A percentile compares a stretch with the other conserved stretches of the same genome.
These are phyloP conservation scores for Pilophorus perplexus DNA, from an alignment of 2,888 invertebrate species.

Conservation along the genomic window DNA sequence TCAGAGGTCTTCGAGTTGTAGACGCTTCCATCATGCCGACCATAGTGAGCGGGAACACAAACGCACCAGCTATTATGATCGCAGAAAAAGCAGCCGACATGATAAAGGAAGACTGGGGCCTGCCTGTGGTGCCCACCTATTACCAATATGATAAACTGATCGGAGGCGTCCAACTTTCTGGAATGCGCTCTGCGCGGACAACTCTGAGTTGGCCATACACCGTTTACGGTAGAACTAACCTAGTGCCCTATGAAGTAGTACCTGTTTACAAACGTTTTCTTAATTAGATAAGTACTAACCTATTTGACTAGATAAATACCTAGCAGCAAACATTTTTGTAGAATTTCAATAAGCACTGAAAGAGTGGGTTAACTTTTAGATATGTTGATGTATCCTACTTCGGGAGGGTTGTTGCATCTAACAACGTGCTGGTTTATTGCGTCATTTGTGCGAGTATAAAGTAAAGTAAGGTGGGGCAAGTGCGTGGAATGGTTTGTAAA, in stretches of 20 bases:
- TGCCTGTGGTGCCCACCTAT: constrained; percentile 1
- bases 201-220: neutral
- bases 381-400: no score
- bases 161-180: neutral
- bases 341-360: no score
- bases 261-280: constrained; percentile 9
- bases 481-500: no score
- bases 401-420: no score
- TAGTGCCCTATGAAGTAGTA: neutral
- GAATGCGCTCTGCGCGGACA: neutral
- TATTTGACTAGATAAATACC: no score
- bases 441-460: no score
- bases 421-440: no score
- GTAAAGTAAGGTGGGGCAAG: no score
- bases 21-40: constrained; percentile 82
- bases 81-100: constrained; percentile 79
- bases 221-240: no score
- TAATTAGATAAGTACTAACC: no score
- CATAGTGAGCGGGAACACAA: constrained; percentile 76
- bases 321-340: no score
- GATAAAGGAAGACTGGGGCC: constrained; percentile 72
- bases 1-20: constrained; percentile 67
- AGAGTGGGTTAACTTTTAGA: no score
- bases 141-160: constrained; percentile 10
- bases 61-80: constrained; percentile 79